phyloP scores from a whole-genome alignment of 2,888 invertebrate genomes.

The Candidula unifasciata region DNA sequence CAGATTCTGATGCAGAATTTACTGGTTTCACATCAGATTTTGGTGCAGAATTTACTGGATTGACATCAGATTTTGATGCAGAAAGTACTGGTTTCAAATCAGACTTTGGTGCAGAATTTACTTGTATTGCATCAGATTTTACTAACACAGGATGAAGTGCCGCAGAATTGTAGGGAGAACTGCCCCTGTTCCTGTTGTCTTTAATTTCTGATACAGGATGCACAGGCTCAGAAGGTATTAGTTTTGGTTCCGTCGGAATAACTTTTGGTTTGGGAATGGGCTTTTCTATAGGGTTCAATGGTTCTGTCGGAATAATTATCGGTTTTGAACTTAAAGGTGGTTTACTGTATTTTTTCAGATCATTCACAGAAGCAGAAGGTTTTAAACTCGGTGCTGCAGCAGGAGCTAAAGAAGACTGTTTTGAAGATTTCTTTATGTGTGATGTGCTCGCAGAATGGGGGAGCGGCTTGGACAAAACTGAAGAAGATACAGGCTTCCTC shows the following conservation, averaged over 20 bases:
- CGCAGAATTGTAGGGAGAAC: too few species aligned
- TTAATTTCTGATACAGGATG: not conserved
- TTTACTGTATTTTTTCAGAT: slow-evolving; percentile 3
- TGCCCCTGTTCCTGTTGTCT: not conserved
- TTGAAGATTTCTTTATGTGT: slow-evolving; percentile 1
- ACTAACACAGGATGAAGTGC: not conserved
- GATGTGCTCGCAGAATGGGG: slow-evolving; percentile 5
- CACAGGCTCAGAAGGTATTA: slow-evolving; percentile 44
- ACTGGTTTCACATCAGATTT: not conserved
- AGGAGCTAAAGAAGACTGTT: not conserved
- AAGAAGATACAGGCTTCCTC: slow-evolving; percentile 39
- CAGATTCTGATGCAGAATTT: not conserved
- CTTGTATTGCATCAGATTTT: not conserved
- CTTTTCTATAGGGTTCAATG: slow-evolving; percentile 19
- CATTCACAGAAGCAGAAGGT: not conserved
- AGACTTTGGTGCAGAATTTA: not conserved
- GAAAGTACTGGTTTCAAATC: too few species aligned
- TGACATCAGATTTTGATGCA: not conserved
- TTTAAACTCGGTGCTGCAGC: not conserved
- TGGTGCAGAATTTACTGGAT: not conserved
- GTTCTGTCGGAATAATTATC: slow-evolving; percentile 44
- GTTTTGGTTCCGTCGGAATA: slow-evolving; percentile 22
- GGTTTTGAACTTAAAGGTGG: slow-evolving; percentile 24
- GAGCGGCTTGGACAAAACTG: not conserved
- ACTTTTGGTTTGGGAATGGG: not conserved